These are phyloP conservation scores for Campylomormyrus tamandua DNA, from an alignment of 2,113 vertebrate genomes.

Conservation along the genomic window DNA sequence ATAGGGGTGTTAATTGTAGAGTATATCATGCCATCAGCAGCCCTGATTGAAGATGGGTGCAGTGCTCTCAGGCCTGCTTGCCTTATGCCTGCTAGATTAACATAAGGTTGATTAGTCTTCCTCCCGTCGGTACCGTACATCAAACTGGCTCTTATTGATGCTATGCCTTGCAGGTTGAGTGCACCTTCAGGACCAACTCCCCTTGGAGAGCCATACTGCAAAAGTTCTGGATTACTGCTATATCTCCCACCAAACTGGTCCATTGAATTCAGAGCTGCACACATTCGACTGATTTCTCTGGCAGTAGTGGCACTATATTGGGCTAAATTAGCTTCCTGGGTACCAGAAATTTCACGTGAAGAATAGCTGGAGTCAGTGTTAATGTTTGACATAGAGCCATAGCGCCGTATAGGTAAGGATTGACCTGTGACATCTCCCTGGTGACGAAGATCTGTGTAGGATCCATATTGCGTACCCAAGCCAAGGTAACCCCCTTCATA, in stretches of 20 bases:
- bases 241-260: conserved; percentile 84
- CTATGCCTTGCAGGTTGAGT: conserved; percentile 68
- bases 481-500: conserved; percentile 78
- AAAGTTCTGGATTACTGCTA: conserved; percentile 65
- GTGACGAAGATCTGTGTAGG: conserved; percentile 87
- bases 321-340: conserved; percentile 86
- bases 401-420: conserved; percentile 81
- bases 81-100: conserved; percentile 71
- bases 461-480: conserved; percentile 87
- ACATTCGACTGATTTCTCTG: conserved; percentile 95
- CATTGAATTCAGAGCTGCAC: conserved; percentile 89
- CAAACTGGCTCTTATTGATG: conserved; percentile 69
- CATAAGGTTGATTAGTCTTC: conserved; percentile 63
- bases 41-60: conserved; percentile 82
- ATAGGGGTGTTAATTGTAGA: conserved; percentile 97
- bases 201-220: conserved; percentile 70
- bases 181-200: conserved; percentile 54
- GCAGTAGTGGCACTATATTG: conserved; percentile 95
- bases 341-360: conserved; percentile 65
- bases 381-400: conserved; percentile 92
- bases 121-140: conserved; percentile 78
- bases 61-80: conserved; percentile 74
- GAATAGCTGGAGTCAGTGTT: conserved; percentile 78
- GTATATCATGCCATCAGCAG: conserved; percentile 94
- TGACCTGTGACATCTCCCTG: conserved; percentile 71